These are phyloP conservation scores for Esox masquinongy DNA, from an alignment of 2,797 vertebrate genomes.

Conservation along the genomic window DNA sequence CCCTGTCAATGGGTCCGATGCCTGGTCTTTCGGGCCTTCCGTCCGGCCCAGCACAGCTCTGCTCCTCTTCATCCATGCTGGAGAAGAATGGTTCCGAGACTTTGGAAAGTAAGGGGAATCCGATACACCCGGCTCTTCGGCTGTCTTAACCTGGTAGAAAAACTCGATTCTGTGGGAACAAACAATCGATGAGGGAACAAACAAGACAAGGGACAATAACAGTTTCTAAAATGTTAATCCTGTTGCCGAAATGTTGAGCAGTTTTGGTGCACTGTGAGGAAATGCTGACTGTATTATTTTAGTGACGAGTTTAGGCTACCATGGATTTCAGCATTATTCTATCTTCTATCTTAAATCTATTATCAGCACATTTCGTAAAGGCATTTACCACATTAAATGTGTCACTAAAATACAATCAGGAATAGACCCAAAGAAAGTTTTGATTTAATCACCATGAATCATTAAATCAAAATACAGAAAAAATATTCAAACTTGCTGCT, in stretches of 20 bases:
- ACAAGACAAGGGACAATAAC: conserved; percentile 4
- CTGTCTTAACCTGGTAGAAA: conserved; percentile 66
- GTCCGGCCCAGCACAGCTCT: conserved; percentile 73
- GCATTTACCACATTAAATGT: conserved; percentile 59
- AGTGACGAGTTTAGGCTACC: neutral
- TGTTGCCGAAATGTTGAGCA: neutral
- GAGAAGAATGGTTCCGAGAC: conserved; percentile 73
- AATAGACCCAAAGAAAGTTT: conserved; percentile 69
- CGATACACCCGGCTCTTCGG: conserved; percentile 86
- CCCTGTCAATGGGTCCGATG: conserved; percentile 79
- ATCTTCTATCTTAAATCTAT: conserved; percentile 11
- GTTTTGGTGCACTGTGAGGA: neutral
- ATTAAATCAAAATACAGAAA: conserved; percentile 37
- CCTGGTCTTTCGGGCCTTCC: conserved; percentile 76
- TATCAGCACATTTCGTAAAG: conserved; percentile 66
- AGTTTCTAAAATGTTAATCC: conserved; percentile 5
- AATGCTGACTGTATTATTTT: neutral
- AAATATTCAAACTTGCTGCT: conserved; percentile 47
- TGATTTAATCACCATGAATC: conserved; percentile 36
- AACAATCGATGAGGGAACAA: neutral
- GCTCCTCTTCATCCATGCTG: conserved; percentile 73
- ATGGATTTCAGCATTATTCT: neutral
- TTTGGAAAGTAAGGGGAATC: conserved; percentile 79
- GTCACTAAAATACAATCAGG: conserved; percentile 66
- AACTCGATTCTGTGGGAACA: neutral